Conservation (phyloP, 2,888 invertebrate genomes). For the Myathropa florea region DNA sequence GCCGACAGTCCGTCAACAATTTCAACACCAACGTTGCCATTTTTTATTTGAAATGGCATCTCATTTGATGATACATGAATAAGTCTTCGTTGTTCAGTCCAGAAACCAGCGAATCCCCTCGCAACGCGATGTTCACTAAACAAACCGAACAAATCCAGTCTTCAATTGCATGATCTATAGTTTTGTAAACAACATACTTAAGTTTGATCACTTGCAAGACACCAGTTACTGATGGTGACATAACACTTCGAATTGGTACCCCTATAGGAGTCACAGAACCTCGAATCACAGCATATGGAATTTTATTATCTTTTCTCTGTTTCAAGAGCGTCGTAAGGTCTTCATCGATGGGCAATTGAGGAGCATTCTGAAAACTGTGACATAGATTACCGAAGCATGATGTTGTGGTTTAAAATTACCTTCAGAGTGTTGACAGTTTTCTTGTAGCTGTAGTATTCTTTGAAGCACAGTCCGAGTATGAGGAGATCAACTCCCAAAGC, state of each 20-base stretch:
- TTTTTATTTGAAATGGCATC: constrained; percentile 89
- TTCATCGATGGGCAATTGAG: constrained; percentile 85
- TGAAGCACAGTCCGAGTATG: constrained; percentile 87
- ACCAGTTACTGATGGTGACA: constrained; percentile 87
- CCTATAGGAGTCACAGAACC: constrained; percentile 90
- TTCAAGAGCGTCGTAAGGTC: constrained; percentile 84
- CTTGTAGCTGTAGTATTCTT: constrained; percentile 88
- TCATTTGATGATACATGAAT: constrained; percentile 90
- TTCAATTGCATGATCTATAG: background rate
- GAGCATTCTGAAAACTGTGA: constrained; percentile 83
- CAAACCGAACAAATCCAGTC: background rate
- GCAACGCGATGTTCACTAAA: constrained; percentile 90
- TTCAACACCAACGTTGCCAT: constrained; percentile 85
- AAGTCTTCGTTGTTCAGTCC: constrained; percentile 90
- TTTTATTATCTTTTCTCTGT: constrained; percentile 84
- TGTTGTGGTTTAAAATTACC: constrained; percentile 81
- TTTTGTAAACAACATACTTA: constrained; percentile 70
- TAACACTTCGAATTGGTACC: constrained; percentile 87
- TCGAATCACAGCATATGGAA: constrained; percentile 88
- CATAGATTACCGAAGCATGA: background rate
- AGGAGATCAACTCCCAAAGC: constrained; percentile 88
- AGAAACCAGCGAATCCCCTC: constrained; percentile 91
- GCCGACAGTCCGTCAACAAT: constrained; percentile 89
- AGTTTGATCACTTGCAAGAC: constrained; percentile 90
- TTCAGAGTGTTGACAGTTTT: constrained; percentile 86